These are phyloP conservation scores for Psettodes erumei DNA, from an alignment of 2,113 vertebrate species.

Conservation along the genomic window DNA sequence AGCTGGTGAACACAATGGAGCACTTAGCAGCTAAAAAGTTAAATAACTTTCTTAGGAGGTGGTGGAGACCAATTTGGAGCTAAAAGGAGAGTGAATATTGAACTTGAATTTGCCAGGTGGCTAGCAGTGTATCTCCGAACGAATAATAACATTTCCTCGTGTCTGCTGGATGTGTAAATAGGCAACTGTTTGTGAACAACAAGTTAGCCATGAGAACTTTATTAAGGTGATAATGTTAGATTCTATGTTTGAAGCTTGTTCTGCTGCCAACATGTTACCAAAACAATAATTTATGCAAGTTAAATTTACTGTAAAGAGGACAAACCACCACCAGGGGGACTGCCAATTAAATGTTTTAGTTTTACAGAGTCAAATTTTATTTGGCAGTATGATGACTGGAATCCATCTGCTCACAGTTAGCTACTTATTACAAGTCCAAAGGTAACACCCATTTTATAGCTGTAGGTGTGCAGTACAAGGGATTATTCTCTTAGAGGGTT, in stretches of 20 bases:
- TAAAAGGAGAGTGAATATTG: too few relatives aligned
- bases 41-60: too few relatives aligned
- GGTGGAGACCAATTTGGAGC: too few relatives aligned
- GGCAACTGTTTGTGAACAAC: too few relatives aligned
- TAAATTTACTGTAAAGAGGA: background rate
- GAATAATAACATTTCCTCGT: too few relatives aligned
- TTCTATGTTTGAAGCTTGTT: background rate
- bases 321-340: background rate
- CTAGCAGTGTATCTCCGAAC: too few relatives aligned
- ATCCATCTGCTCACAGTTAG: background rate
- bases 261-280: background rate
- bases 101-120: too few relatives aligned
- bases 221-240: too few relatives aligned
- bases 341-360: background rate
- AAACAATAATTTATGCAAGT: background rate
- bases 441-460: background rate
- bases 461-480: background rate
- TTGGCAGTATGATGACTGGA: background rate
- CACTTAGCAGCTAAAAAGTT: too few relatives aligned
- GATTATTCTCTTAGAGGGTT: background rate
- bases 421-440: background rate
- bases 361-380: background rate
- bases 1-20: too few relatives aligned
- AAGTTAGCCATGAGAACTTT: background rate
- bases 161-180: too few relatives aligned